Conservation (phyloP, 2,113 vertebrate genomes). For the Struthio camelus region DNA sequence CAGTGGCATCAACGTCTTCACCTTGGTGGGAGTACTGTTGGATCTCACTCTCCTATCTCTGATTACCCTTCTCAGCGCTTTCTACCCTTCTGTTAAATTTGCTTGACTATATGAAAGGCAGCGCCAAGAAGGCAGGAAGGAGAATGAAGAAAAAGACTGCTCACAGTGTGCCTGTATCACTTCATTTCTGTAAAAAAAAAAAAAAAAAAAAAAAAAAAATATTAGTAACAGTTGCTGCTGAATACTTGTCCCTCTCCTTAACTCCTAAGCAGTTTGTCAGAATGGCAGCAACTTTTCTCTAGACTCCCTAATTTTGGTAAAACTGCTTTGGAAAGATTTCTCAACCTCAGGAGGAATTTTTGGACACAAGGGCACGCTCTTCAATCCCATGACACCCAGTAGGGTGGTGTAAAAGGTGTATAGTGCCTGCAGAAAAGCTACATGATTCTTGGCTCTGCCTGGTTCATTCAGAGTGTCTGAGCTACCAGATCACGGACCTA, state of each 20-base stretch:
- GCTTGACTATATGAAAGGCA: background rate
- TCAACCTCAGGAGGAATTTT: background rate
- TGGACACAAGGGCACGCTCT: fast-evolving
- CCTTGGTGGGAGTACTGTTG: background rate
- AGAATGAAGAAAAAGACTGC: background rate
- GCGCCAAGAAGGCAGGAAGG: background rate
- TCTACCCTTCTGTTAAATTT: background rate
- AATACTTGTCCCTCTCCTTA: background rate
- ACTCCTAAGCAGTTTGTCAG: background rate
- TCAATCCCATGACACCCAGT: background rate
- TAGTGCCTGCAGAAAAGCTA: background rate
- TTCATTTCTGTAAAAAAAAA: background rate
- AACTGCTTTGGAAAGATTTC: background rate
- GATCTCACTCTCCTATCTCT: background rate
- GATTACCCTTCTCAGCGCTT: background rate
- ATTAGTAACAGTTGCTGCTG: background rate
- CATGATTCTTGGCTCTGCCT: background rate
- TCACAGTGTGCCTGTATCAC: background rate
- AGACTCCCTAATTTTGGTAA: background rate
- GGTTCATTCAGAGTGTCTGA: background rate
- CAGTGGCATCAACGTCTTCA: background rate
- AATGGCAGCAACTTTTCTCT: background rate
- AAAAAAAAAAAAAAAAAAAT: background rate
- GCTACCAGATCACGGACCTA: background rate
- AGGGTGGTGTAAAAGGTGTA: background rate